A percentile compares a stretch with the other conserved stretches of the same genome.
These are phyloP conservation scores for Monopis laevigella DNA, from an alignment of 2,888 invertebrate genomes.

Conservation along the genomic window DNA sequence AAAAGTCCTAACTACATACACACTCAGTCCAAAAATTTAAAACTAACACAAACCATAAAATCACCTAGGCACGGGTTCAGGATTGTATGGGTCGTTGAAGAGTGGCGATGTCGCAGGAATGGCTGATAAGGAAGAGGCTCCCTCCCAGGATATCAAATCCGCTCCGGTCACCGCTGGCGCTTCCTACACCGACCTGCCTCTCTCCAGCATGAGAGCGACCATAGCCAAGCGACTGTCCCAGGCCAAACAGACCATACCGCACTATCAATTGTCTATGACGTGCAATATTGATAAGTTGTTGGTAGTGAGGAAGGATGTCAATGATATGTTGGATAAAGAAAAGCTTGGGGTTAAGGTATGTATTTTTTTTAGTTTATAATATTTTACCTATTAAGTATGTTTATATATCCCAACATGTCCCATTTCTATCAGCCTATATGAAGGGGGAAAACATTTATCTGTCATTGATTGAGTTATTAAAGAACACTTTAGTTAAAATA, in stretches of 20 bases:
- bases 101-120: slow-evolving; percentile 76
- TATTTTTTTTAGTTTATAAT: too few relatives aligned
- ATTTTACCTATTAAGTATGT: not conserved
- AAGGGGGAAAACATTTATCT: too few relatives aligned
- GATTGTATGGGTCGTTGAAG: slow-evolving; percentile 85
- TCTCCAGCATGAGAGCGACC: slow-evolving; percentile 83
- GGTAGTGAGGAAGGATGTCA: slow-evolving; percentile 79
- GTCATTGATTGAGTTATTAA: too few relatives aligned
- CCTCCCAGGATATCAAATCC: too few relatives aligned
- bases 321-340: slow-evolving; percentile 81
- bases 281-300: slow-evolving; percentile 85
- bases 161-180: slow-evolving; percentile 54
- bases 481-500: too few relatives aligned
- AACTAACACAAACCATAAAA: slow-evolving; percentile 12
- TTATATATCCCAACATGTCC: not conserved
- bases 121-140: slow-evolving; percentile 25
- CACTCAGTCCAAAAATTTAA: too few relatives aligned
- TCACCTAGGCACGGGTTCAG: slow-evolving; percentile 74
- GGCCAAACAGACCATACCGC: slow-evolving; percentile 95
- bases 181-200: slow-evolving; percentile 79
- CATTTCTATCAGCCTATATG: not conserved
- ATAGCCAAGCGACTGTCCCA: slow-evolving; percentile 90
- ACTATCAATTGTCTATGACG: slow-evolving; percentile 93
- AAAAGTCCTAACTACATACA: too few relatives aligned
- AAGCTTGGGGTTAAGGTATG: slow-evolving; percentile 77